Conservation (phyloP, 2,113 vertebrate species). For the Synchiropus splendidus region DNA sequence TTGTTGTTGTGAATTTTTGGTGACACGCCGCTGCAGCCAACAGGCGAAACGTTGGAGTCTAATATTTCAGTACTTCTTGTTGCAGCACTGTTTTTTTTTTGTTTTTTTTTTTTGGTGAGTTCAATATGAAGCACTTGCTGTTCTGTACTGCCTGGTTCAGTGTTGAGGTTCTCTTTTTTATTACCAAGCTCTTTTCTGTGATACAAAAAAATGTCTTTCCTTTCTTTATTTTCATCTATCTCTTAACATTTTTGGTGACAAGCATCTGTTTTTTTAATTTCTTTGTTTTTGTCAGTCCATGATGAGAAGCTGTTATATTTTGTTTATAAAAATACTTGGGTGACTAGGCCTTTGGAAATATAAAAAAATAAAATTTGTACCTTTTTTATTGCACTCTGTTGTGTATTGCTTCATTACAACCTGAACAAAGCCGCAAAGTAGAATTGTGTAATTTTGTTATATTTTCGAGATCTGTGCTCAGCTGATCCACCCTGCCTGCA, state of each 20-base stretch:
- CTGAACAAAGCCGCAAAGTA: too few species aligned
- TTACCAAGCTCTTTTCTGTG: conserved; percentile 38
- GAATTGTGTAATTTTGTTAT: accelerated
- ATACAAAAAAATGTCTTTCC: conserved; percentile 24
- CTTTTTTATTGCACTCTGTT: conserved; percentile 74
- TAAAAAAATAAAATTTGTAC: conserved; percentile 89
- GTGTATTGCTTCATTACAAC: background rate
- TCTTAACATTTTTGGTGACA: conserved; percentile 40
- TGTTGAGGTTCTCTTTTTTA: conserved; percentile 22
- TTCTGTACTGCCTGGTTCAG: conserved; percentile 54
- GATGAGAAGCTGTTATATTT: conserved; percentile 95
- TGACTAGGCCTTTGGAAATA: conserved; percentile 86
- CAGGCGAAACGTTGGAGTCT: conserved; percentile 2
- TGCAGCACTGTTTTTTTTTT: conserved; percentile 48
- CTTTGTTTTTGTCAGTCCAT: conserved; percentile 68
- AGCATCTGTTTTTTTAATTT: conserved; percentile 38
- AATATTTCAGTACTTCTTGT: conserved; percentile 32
- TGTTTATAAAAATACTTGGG: conserved; percentile 81
- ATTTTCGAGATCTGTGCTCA: too few species aligned
- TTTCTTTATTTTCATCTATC: conserved; percentile 27
- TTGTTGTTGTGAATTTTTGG: conserved; percentile 14
- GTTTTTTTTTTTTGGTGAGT: conserved; percentile 18
- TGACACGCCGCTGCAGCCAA: conserved; percentile 2
- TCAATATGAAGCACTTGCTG: conserved; percentile 62
- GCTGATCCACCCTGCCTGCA: too few species aligned